A percentile compares a stretch with the other conserved stretches of the same genome.
These are phyloP conservation scores for Cariama cristata DNA, from an alignment of 2,113 vertebrate species.

Conservation along the genomic window DNA sequence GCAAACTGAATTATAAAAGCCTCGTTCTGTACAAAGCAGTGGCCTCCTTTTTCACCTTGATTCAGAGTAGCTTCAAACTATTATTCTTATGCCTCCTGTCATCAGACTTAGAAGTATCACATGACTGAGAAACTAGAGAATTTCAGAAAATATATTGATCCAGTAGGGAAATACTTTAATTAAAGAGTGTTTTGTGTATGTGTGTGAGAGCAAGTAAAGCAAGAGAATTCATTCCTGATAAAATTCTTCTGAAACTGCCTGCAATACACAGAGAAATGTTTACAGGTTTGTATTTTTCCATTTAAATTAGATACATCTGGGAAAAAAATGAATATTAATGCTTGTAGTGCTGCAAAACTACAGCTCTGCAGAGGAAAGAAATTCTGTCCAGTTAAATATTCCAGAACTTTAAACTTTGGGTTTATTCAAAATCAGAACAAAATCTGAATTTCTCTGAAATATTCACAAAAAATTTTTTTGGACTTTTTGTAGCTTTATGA, in stretches of 20 bases:
- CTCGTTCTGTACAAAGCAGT: neutral
- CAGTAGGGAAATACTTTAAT: neutral
- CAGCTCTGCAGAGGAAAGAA: neutral
- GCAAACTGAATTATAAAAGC: conserved; percentile 5
- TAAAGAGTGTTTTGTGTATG: neutral
- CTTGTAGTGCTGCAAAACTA: neutral
- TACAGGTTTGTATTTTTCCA: neutral
- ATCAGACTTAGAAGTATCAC: neutral
- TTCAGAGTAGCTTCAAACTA: neutral
- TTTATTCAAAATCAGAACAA: neutral
- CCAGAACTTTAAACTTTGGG: neutral
- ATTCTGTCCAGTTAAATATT: neutral
- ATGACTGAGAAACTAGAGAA: neutral
- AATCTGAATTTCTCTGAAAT: neutral
- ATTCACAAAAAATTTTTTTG: neutral
- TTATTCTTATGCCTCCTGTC: neutral
- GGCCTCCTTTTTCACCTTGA: neutral
- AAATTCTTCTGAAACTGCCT: neutral
- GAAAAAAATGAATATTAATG: neutral
- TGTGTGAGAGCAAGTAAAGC: neutral
- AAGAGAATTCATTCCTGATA: neutral
- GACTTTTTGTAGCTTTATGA: neutral
- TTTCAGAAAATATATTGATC: neutral
- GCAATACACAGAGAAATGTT: neutral
- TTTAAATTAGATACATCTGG: neutral